Conservation (phyloP, 2,888 invertebrate species). For the Pasiphila rectangulata region DNA sequence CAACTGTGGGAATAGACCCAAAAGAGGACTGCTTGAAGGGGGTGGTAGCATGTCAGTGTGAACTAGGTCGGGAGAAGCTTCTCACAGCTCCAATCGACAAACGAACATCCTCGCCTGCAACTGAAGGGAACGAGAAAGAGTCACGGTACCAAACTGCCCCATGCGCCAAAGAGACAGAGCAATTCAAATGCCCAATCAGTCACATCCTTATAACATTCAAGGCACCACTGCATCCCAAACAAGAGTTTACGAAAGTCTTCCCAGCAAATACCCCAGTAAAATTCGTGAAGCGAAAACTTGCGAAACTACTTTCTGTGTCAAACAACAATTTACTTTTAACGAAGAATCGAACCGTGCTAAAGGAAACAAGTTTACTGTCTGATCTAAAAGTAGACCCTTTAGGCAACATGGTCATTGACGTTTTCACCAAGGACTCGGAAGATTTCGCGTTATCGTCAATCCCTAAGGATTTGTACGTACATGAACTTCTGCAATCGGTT, state of each 20-base stretch:
- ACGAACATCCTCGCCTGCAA: conserved; percentile 37
- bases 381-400: conserved; percentile 63
- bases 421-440: conserved; percentile 68
- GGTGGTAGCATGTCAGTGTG: conserved; percentile 64
- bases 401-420: conserved; percentile 66
- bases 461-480: conserved; percentile 67
- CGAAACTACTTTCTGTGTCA: conserved; percentile 63
- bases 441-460: conserved; percentile 63
- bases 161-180: conserved; percentile 56
- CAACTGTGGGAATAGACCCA: conserved; percentile 52
- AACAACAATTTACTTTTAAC: conserved; percentile 64
- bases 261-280: conserved; percentile 67
- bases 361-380: conserved; percentile 59
- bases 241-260: conserved; percentile 70
- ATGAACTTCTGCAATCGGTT: conserved; percentile 63
- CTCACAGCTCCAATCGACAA: conserved; percentile 69
- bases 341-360: conserved; percentile 67
- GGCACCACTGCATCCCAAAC: conserved; percentile 61
- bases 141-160: conserved; percentile 63
- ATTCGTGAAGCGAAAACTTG: conserved; percentile 67
- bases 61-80: conserved; percentile 69
- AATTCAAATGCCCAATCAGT: conserved; percentile 65
- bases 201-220: conserved; percentile 67
- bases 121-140: conserved; percentile 47
- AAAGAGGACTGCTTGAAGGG: conserved; percentile 48